Percentiles rank a stretch among this genome's conserved stretches.
phyloP scores from a whole-genome alignment of 1,140 invertebrate species.

The Aculops lycopersici region DNA sequence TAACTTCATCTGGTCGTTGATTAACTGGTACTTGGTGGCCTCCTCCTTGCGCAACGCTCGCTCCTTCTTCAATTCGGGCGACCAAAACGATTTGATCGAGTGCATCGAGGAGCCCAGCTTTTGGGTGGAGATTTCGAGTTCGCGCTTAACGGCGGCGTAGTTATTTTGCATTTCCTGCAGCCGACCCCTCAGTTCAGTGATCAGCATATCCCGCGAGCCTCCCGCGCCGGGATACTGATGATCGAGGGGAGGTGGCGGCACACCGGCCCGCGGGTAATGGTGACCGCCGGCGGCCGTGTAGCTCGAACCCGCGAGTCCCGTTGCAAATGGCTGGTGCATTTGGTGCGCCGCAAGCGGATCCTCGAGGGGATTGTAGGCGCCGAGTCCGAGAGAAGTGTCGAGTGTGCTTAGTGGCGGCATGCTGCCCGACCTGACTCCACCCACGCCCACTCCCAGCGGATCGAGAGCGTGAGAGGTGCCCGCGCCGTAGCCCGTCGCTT shows the following conservation, averaged over 20 bases:
- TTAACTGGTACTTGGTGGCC: slow-evolving; percentile 74
- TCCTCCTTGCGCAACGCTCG: slow-evolving; percentile 80
- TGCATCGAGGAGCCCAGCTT: slow-evolving; percentile 95
- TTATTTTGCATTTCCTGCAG: slow-evolving; percentile 81
- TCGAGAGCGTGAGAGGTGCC: too few species aligned
- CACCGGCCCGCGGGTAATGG: neutral
- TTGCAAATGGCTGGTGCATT: slow-evolving; percentile 4
- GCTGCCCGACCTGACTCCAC: too few species aligned
- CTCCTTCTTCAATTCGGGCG: slow-evolving; percentile 92
- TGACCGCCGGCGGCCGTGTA: neutral
- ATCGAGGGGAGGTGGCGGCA: neutral
- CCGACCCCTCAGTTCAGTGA: slow-evolving; percentile 72
- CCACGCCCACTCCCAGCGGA: too few species aligned
- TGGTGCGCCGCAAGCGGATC: neutral
- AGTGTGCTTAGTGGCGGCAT: neutral
- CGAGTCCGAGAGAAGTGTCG: neutral
- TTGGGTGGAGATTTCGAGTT: slow-evolving; percentile 81
- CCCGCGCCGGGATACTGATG: slow-evolving; percentile 2
- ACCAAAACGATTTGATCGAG: slow-evolving; percentile 98
- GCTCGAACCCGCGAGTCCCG: slow-evolving; percentile 1
- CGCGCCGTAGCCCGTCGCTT: neutral
- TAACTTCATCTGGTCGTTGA: slow-evolving; percentile 82
- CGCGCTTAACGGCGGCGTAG: slow-evolving; percentile 73
- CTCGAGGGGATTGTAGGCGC: slow-evolving; percentile 1
- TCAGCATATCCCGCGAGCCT: slow-evolving; percentile 13